Evolutionary conservation across 2,888 invertebrate genomes (phyloP).

Genomic region (Tenthredo scrophulariae): DNA sequence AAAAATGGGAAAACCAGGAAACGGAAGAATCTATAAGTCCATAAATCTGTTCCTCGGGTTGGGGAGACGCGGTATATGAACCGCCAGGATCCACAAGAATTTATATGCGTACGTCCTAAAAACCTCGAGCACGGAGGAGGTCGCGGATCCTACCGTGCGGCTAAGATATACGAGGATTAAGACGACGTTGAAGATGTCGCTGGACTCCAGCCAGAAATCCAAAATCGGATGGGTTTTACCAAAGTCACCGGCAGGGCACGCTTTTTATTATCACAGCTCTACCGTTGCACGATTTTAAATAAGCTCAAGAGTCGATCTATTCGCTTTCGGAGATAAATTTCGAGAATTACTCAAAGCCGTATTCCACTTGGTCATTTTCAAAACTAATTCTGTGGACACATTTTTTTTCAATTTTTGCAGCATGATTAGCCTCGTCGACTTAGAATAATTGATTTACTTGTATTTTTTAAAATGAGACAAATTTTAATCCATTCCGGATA

Average conservation of each 20-base stretch:
- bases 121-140: conserved; percentile 41
- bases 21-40: conserved; percentile 75
- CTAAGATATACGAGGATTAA: conserved; percentile 53
- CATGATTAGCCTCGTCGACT: neutral
- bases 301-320: neutral
- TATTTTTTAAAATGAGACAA: too few relatives aligned
- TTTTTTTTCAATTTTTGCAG: too few relatives aligned
- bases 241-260: neutral
- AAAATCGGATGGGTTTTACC: conserved; percentile 32
- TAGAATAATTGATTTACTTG: neutral
- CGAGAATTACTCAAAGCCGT: neutral
- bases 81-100: conserved; percentile 41
- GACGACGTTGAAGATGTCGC: conserved; percentile 50
- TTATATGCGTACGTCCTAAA: conserved; percentile 50
- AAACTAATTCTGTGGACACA: too few relatives aligned
- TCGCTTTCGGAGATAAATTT: neutral
- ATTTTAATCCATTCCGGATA: neutral
- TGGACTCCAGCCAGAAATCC: conserved; percentile 47
- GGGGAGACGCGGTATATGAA: conserved; percentile 57
- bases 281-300: neutral
- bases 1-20: conserved; percentile 60
- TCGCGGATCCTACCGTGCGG: conserved; percentile 36
- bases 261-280: conserved; percentile 23
- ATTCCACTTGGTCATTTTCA: neutral
- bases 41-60: conserved; percentile 69